Percentiles rank a stretch among this genome's conserved stretches.
Evolutionary conservation across 1,140 invertebrate species (phyloP).

Genomic region (Lasaia peninsularis): DNA sequence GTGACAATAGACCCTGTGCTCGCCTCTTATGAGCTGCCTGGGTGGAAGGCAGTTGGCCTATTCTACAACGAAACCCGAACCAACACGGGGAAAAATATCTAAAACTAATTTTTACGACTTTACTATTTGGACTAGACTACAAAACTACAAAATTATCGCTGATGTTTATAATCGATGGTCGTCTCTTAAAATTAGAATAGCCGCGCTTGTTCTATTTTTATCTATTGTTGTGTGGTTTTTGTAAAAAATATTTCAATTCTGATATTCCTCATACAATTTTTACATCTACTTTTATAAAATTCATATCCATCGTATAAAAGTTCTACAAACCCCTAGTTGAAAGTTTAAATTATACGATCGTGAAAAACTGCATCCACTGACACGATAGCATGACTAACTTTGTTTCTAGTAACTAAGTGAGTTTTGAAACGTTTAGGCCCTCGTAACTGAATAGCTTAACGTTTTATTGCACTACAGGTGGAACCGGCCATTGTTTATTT

Average conservation of each 20-base stretch:
- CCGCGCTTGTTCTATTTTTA: no score
- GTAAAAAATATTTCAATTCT: neutral
- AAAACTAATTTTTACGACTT: no score
- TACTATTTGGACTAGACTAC: no score
- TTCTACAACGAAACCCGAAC: no score
- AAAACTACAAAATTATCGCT: no score
- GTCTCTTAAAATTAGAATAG: no score
- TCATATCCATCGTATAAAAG: slow-evolving; percentile 15
- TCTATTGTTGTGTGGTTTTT: no score
- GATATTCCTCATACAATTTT: neutral
- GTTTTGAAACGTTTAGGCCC: slow-evolving; percentile 31
- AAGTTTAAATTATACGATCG: slow-evolving; percentile 22
- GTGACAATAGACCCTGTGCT: no score
- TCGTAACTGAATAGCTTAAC: slow-evolving; percentile 19
- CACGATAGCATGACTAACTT: slow-evolving; percentile 25
- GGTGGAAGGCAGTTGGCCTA: no score
- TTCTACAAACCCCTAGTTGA: slow-evolving; percentile 12
- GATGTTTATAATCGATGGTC: no score
- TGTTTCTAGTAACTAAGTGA: slow-evolving; percentile 26
- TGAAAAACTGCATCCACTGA: slow-evolving; percentile 27
- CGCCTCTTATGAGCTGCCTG: no score
- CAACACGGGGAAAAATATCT: no score
- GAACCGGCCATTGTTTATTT: neutral
- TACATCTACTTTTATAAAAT: neutral
- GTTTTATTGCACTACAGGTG: neutral